Evolutionary conservation across 2,888 invertebrate genomes (phyloP).

Genomic region (Portevinia maculata): DNA sequence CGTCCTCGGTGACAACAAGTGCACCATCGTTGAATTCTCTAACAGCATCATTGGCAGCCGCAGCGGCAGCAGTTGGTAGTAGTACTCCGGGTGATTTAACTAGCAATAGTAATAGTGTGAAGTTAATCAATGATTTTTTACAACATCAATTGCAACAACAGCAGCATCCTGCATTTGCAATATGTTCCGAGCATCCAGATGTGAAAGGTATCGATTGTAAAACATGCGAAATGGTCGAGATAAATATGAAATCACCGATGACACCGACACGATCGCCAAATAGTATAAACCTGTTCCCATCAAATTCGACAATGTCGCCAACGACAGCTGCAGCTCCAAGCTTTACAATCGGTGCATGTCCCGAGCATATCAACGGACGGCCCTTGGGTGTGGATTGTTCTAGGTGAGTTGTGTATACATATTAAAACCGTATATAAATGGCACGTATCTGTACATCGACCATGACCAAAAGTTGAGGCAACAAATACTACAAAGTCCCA

Average conservation of each 20-base stretch:
- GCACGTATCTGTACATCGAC: too few relatives aligned
- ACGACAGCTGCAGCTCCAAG: constrained; percentile 76
- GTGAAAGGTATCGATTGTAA: constrained; percentile 81
- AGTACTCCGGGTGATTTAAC: constrained; percentile 55
- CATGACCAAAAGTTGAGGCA: too few relatives aligned
- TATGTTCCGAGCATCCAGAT: constrained; percentile 80
- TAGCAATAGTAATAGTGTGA: constrained; percentile 78
- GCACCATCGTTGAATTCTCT: constrained; percentile 77
- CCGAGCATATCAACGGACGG: constrained; percentile 96
- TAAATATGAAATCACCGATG: constrained; percentile 76
- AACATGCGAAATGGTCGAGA: constrained; percentile 81
- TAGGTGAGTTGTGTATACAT: constrained; percentile 78
- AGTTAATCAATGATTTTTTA: constrained; percentile 81
- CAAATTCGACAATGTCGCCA: constrained; percentile 75
- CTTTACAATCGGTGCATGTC: constrained; percentile 95
- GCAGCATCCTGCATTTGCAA: constrained; percentile 75
- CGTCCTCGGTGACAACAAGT: constrained; percentile 43
- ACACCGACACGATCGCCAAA: constrained; percentile 77
- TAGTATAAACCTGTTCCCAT: constrained; percentile 77
- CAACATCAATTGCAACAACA: constrained; percentile 80
- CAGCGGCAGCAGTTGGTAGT: constrained; percentile 75
- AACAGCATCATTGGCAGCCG: constrained; percentile 79
- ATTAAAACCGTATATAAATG: background rate
- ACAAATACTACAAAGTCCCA: too few relatives aligned
- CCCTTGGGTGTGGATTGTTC: constrained; percentile 97